Evolutionary conservation across 2,113 vertebrate species (phyloP), one percentile per base, ranked within the genome.

Genomic region (Solenodon paradoxus): DNA sequence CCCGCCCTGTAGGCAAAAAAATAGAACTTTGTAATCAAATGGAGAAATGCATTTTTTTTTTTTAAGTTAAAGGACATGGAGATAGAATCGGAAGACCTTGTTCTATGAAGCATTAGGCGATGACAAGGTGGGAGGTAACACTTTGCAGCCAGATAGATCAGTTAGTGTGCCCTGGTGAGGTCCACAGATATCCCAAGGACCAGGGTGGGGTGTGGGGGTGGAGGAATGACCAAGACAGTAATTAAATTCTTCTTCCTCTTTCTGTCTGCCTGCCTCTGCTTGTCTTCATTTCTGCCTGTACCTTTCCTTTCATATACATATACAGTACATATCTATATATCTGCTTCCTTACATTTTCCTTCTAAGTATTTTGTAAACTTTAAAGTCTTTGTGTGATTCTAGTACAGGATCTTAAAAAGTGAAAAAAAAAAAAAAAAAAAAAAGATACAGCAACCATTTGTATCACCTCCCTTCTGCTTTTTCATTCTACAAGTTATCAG

Each of bases 31-130:
- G 47, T 66, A 93, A 83, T 79, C n/a, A 86, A 90, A 85, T 32
- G 78, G 51, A 30, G 90, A 92, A 59, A 17, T 79, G 9, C 9
- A n/a, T n/a, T 74, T 94, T 94, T n/a, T 74, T 94, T 94, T 95
- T 94, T 42, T 79, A 92, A 80, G 38, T 38, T 72, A 59, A 59
- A 93, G 69, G 64, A 32, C 9, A 7, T 19, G 24, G 68, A 88
- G n/a, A 35, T 71, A 59, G 45, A 77, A 28, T 9, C 5, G 10
- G 53, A 77, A n/a, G 47, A 6, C 38, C 83, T 71, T 83, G 35
- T 75, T 93, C 20, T 42, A 6, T 16, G 47, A 90, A 86, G 45
- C 19, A 22, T 28, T 66, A 74, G 69, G 30, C 19, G 40, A 42
- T 40, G 12, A 13, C 24, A 2, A 35, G 30, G n/a, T n/a, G n/a